A percentile compares a stretch with the other conserved stretches of the same genome.
Evolutionary conservation across 2,888 invertebrate genomes (phyloP).

Genomic region (Mesorhabditis belari): DNA sequence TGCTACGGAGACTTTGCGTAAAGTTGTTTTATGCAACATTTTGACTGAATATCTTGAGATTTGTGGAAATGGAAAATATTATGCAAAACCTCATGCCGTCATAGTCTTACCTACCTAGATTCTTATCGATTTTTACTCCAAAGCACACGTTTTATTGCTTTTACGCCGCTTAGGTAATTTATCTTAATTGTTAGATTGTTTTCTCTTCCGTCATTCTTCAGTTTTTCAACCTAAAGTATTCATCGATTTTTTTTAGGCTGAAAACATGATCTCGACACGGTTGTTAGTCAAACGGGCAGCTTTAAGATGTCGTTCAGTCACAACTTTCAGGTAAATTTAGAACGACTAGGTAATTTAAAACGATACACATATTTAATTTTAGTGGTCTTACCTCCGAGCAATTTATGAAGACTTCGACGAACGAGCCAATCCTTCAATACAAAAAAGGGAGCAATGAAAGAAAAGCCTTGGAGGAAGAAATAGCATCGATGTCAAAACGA

Average conservation of each 20-base stretch:
- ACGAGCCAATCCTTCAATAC: conserved; percentile 64
- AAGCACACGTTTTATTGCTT: too few species aligned
- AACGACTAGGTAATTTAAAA: background rate
- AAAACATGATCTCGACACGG: background rate
- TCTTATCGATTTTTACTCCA: too few species aligned
- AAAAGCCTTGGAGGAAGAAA: conserved; percentile 53
- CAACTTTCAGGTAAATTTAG: background rate
- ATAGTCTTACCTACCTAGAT: too few species aligned
- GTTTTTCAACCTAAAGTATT: too few species aligned
- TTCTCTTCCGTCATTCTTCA: too few species aligned
- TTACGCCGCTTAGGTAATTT: too few species aligned
- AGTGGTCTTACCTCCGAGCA: conserved; percentile 52
- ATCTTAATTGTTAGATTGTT: too few species aligned
- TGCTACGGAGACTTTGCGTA: too few species aligned
- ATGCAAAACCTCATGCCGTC: too few species aligned
- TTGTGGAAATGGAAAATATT: too few species aligned
- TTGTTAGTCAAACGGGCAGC: background rate
- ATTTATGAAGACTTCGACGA: conserved; percentile 54
- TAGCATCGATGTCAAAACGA: conserved; percentile 10
- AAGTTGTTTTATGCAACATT: too few species aligned
- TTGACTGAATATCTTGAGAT: too few species aligned
- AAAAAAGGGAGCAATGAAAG: conserved; percentile 76
- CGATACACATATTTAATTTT: conserved; percentile 5
- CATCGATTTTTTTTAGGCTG: background rate
- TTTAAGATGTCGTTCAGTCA: background rate